phyloP scores from a whole-genome alignment of 2,888 invertebrate species.

The Pomacea canaliculata region DNA sequence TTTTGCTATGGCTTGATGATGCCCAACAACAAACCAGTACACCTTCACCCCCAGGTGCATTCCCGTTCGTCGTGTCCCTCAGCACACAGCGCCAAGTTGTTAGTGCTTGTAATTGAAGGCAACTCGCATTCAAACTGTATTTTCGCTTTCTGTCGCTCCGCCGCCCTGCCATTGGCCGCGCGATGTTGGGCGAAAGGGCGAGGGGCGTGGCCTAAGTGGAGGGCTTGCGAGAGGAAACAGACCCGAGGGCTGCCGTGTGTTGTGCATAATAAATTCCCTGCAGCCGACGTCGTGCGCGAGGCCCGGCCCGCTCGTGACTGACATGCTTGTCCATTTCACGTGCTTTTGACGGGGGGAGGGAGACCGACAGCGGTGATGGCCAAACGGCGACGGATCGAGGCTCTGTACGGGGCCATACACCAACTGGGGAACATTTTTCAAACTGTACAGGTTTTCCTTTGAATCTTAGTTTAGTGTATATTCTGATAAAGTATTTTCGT shows the following conservation, averaged over 20 bases:
- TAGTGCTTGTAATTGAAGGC: conserved; percentile 23
- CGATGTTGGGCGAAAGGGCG: conserved; percentile 3
- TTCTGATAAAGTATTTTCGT: too few relatives aligned
- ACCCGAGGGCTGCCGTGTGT: not conserved
- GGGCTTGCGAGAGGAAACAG: not conserved
- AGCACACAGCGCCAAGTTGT: conserved; percentile 21
- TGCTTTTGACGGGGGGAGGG: too few relatives aligned
- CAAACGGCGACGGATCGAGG: not conserved
- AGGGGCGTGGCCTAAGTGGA: conserved; percentile 9
- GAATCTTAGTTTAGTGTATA: too few relatives aligned
- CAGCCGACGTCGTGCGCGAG: not conserved
- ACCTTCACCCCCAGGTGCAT: conserved; percentile 16
- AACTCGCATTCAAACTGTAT: conserved; percentile 21
- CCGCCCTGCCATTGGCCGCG: conserved; percentile 18
- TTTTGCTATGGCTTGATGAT: too few relatives aligned
- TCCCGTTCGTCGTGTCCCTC: conserved; percentile 7
- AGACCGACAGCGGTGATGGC: not conserved
- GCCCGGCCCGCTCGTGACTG: not conserved
- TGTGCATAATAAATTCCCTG: conserved; percentile 4
- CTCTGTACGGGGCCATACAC: not conserved
- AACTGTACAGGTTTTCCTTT: too few relatives aligned
- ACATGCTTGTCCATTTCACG: conserved; percentile 4
- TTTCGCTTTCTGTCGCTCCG: conserved; percentile 6
- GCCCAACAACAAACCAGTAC: too few relatives aligned
- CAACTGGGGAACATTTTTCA: too few relatives aligned